Conservation (phyloP, 2,888 invertebrate species). For the Lithosia quadra region DNA sequence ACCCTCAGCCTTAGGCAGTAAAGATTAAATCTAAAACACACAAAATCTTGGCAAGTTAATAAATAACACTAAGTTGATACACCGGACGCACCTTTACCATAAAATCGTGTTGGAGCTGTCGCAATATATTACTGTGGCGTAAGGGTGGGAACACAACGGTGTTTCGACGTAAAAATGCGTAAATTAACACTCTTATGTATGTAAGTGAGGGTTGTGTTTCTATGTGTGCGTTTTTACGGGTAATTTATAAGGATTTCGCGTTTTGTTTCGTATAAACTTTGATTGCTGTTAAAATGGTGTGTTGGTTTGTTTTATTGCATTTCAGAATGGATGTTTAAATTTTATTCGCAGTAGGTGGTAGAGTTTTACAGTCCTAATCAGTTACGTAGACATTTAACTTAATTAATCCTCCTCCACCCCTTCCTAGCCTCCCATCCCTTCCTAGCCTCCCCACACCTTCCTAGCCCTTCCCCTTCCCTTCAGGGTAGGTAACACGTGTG, state of each 20-base stretch:
- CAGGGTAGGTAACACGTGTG: too few species aligned
- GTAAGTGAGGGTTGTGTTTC: slow-evolving; percentile 31
- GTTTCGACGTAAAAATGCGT: slow-evolving; percentile 47
- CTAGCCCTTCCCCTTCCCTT: too few species aligned
- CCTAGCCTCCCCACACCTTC: too few species aligned
- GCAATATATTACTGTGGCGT: slow-evolving; percentile 49
- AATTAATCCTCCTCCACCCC: too few species aligned
- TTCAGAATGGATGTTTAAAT: background rate
- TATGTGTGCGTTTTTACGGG: slow-evolving; percentile 35
- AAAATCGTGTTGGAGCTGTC: slow-evolving; percentile 50
- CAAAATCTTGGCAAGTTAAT: slow-evolving; percentile 42
- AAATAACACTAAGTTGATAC: slow-evolving; percentile 48
- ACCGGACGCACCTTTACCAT: slow-evolving; percentile 50
- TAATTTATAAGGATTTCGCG: slow-evolving; percentile 35
- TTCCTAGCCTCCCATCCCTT: too few species aligned
- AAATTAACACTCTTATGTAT: slow-evolving; percentile 46
- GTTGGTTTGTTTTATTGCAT: slow-evolving; percentile 17
- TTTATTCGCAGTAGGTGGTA: background rate
- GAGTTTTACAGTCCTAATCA: background rate
- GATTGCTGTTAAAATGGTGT: slow-evolving; percentile 22
- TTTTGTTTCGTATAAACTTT: slow-evolving; percentile 34
- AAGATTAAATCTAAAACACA: slow-evolving; percentile 29
- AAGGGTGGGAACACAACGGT: slow-evolving; percentile 43
- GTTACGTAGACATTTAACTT: background rate
- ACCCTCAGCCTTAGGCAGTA: slow-evolving; percentile 9